These are phyloP conservation scores for Sitobion miscanthi DNA, from an alignment of 1,140 invertebrate genomes.

Conservation along the genomic window DNA sequence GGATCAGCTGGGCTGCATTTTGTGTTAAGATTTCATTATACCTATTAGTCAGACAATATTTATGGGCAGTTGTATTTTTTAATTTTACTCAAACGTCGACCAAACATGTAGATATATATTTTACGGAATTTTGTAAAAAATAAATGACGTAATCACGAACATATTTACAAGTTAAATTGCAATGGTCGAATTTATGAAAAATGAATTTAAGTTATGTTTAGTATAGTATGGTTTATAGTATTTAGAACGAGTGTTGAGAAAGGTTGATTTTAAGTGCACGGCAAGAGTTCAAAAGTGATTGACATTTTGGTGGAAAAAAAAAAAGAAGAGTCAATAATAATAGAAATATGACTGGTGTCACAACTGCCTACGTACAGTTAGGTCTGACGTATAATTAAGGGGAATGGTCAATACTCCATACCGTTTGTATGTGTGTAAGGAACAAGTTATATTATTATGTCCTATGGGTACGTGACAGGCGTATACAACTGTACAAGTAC, in stretches of 20 bases:
- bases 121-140: neutral
- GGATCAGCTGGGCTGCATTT: neutral
- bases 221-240: neutral
- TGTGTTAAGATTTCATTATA: neutral
- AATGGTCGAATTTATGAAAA: neutral
- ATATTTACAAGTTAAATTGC: neutral
- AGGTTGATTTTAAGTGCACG: neutral
- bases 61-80: neutral
- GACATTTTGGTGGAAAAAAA: neutral
- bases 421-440: neutral
- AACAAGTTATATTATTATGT: neutral
- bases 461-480: neutral
- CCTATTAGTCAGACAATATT: too few relatives aligned
- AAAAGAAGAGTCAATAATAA: neutral
- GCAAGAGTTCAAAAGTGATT: neutral
- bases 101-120: neutral
- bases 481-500: neutral
- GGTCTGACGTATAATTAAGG: neutral
- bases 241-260: neutral
- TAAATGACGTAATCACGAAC: neutral
- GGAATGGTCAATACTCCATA: neutral
- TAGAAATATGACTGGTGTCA: neutral
- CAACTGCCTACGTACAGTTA: neutral
- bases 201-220: neutral
- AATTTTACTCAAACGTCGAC: neutral